These are phyloP conservation scores for Pangasius larnaudii DNA, from an alignment of 2,797 vertebrate species.

Conservation along the genomic window DNA sequence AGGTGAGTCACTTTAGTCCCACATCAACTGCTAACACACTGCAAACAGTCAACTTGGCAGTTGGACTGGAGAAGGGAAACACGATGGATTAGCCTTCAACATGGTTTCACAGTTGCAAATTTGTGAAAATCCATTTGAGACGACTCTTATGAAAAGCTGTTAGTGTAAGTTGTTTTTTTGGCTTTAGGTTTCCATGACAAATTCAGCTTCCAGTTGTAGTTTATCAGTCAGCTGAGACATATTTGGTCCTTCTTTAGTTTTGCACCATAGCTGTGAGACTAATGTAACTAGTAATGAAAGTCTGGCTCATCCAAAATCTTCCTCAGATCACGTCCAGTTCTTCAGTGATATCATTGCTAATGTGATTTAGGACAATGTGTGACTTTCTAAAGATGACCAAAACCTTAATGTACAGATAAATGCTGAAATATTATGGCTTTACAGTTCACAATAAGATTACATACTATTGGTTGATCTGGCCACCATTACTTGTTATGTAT, in stretches of 20 bases:
- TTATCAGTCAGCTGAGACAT: not conserved
- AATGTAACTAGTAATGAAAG: not conserved
- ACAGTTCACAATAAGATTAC: not conserved
- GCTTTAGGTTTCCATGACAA: not conserved
- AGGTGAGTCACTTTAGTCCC: slow-evolving; percentile 79
- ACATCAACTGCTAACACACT: slow-evolving; percentile 71
- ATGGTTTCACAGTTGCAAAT: not conserved
- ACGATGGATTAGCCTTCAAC: not conserved
- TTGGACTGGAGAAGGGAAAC: not conserved
- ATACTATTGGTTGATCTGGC: not conserved
- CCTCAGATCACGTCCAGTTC: not conserved
- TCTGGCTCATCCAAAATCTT: not conserved
- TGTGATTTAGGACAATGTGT: not conserved
- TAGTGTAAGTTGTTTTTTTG: not conserved
- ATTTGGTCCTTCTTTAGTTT: not conserved
- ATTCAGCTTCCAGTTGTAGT: not conserved
- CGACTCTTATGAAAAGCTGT: not conserved
- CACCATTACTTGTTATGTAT: not conserved
- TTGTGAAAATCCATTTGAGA: not conserved
- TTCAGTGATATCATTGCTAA: not conserved
- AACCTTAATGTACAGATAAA: not conserved
- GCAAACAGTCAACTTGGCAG: slow-evolving; percentile 55
- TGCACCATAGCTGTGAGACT: not conserved
- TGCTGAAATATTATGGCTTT: not conserved
- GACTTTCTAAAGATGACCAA: not conserved